Evolutionary conservation across 2,888 invertebrate genomes (phyloP).

Genomic region (Yponomeuta sedellus): DNA sequence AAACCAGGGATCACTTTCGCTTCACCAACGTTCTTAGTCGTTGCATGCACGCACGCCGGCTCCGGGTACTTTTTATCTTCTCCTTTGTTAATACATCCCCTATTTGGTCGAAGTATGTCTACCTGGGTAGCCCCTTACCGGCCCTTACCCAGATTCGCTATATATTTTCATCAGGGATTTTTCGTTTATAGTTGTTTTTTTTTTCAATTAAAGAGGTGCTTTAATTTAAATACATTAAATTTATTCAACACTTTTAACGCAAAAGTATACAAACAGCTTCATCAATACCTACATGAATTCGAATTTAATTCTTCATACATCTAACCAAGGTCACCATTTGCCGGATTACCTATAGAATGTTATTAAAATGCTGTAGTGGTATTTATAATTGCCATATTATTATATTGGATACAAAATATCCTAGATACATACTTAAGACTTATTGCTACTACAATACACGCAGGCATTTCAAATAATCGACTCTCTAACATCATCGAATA

Average conservation of each 20-base stretch:
- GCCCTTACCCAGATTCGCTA: too few species aligned
- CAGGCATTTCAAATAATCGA: not conserved
- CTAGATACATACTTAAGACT: not conserved
- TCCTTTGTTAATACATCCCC: too few species aligned
- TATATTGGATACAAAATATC: not conserved
- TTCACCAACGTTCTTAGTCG: too few species aligned
- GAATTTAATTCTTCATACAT: not conserved
- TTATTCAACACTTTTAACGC: slow-evolving; percentile 6
- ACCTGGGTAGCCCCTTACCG: too few species aligned
- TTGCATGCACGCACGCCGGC: too few species aligned
- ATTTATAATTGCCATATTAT: not conserved
- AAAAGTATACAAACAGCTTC: slow-evolving; percentile 6
- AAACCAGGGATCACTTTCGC: too few species aligned
- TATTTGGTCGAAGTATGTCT: too few species aligned
- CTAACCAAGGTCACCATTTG: not conserved
- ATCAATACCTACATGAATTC: not conserved
- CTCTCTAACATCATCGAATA: not conserved
- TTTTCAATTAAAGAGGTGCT: not conserved
- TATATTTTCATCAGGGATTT: not conserved
- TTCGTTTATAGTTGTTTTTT: too few species aligned
- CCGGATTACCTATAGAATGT: not conserved
- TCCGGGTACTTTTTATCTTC: too few species aligned
- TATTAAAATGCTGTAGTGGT: not conserved
- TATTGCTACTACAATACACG: slow-evolving; percentile 1
- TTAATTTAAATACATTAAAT: not conserved